A percentile compares a stretch with the other conserved stretches of the same genome.
Evolutionary conservation across 30 jellyfish, hydroid and myxozoan genomes (phyloP).

Genomic region (Aurelia sp.): DNA sequence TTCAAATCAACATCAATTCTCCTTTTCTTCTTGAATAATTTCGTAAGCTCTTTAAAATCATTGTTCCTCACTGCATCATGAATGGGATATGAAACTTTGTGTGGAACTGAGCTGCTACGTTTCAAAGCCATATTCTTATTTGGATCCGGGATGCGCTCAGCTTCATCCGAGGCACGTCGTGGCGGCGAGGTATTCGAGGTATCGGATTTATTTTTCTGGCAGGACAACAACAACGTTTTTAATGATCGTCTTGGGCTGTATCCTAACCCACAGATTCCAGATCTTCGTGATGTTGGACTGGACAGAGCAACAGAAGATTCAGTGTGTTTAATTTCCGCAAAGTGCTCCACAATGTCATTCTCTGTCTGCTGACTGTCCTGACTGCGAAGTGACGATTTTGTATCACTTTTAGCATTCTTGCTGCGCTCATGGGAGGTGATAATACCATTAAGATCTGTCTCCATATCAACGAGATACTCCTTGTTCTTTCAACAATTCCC

Average conservation of each 20-base stretch:
- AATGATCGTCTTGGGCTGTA: slow-evolving; percentile 55
- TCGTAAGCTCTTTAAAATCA: slow-evolving; percentile 49
- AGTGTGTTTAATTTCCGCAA: background rate
- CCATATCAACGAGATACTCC: slow-evolving; percentile 19
- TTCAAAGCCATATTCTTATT: slow-evolving; percentile 54
- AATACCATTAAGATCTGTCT: background rate
- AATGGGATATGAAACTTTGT: slow-evolving; percentile 63
- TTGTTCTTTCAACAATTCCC: background rate
- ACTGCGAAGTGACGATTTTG: background rate
- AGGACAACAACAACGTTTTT: slow-evolving; percentile 56
- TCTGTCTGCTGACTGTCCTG: slow-evolving; percentile 1
- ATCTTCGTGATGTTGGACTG: slow-evolving; percentile 33
- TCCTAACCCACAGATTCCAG: slow-evolving; percentile 46
- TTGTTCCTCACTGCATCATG: slow-evolving; percentile 67
- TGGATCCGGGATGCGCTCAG: background rate
- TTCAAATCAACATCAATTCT: slow-evolving; percentile 59
- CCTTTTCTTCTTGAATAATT: slow-evolving; percentile 56
- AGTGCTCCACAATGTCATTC: background rate
- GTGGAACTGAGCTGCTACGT: slow-evolving; percentile 80
- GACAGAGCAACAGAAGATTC: background rate
- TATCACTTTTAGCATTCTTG: background rate
- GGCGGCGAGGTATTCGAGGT: background rate
- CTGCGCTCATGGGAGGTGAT: slow-evolving; percentile 8
- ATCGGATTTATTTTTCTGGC: slow-evolving; percentile 49
- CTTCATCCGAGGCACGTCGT: background rate